These are phyloP conservation scores for Tamias sibiricus DNA, from an alignment of 2,113 vertebrate genomes.

Conservation along the genomic window DNA sequence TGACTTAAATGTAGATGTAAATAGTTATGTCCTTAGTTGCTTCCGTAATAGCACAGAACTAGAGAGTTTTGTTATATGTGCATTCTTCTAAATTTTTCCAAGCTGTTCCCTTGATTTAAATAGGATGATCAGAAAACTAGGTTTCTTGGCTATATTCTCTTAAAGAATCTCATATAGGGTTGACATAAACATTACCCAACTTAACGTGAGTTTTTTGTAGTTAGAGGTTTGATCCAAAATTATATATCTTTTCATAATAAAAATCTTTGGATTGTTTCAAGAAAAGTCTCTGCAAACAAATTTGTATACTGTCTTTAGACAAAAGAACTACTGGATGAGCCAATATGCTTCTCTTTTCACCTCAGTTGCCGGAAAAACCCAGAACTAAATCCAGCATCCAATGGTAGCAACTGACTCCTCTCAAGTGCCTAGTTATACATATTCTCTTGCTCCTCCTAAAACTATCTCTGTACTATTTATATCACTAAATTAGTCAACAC, in stretches of 20 bases:
- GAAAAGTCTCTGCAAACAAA: slow-evolving; percentile 45
- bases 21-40: not conserved
- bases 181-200: not conserved
- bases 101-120: slow-evolving; percentile 7
- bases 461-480: slow-evolving; percentile 46
- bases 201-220: slow-evolving; percentile 4
- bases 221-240: slow-evolving; percentile 23
- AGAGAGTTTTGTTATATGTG: not conserved
- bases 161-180: not conserved
- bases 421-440: slow-evolving; percentile 17
- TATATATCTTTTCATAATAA: not conserved
- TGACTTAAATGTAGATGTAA: slow-evolving; percentile 45
- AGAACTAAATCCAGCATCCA: slow-evolving; percentile 48
- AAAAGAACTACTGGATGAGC: slow-evolving; percentile 3
- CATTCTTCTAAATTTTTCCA: slow-evolving; percentile 50
- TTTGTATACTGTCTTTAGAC: slow-evolving; percentile 39
- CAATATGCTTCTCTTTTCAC: slow-evolving; percentile 13
- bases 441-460: not conserved
- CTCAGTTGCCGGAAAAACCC: slow-evolving; percentile 22
- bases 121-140: slow-evolving; percentile 44
- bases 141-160: slow-evolving; percentile 21
- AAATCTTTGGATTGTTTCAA: slow-evolving; percentile 60
- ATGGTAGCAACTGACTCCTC: not conserved
- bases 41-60: not conserved
- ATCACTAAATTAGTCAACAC: slow-evolving; percentile 38